Base-by-base conservation (phyloP, 2,888 invertebrate genomes). In the Polietes domitor region DNA sequence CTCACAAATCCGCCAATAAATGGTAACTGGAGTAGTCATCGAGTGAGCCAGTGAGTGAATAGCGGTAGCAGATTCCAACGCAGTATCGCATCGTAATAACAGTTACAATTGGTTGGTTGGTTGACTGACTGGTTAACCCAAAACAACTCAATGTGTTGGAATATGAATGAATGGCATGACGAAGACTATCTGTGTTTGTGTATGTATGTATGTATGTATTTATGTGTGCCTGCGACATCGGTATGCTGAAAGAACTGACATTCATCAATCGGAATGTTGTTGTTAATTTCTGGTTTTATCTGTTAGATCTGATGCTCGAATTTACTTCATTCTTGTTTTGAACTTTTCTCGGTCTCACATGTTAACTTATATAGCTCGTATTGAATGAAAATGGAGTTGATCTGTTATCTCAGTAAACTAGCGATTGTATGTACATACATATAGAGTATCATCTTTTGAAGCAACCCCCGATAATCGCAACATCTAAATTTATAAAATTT, bases 161-260 rank as follows among this genome's bases (percentile, higher is more conserved):
- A 47, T 58, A 28, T 58, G 74, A 28, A 58, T 47, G 74, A 70
- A 74, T 65, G 72, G 72, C 24, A 58, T 58, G 53, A 53, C 61
- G 61, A 17, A 19, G 24, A n/a, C n/a, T n/a, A n/a, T n/a, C n/a
- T n/a, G n/a, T n/a, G n/a, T n/a, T n/a, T n/a, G n/a, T n/a, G n/a
- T n/a, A n/a, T n/a, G 12, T 55, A 15, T 7, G 17, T 4, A 10
- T 17, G 41, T 41, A 41, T 41, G 41, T 41, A 53, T 50, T 41
- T 82, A 24, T 85, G 77, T 55, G 10, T 7, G n/a, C n/a, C n/a
- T n/a, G n/a, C n/a, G n/a, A n/a, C n/a, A n/a, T 32, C 80, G 24
- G 37, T 85, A 28, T 82, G 85, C 74, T 77, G 79, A 19, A 70
- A 82, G 10, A 71, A 41, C 21, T 15, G 15, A 28, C n/a, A 24